Conservation (phyloP, 2,888 invertebrate species). For the Rhamnusium bicolor region DNA sequence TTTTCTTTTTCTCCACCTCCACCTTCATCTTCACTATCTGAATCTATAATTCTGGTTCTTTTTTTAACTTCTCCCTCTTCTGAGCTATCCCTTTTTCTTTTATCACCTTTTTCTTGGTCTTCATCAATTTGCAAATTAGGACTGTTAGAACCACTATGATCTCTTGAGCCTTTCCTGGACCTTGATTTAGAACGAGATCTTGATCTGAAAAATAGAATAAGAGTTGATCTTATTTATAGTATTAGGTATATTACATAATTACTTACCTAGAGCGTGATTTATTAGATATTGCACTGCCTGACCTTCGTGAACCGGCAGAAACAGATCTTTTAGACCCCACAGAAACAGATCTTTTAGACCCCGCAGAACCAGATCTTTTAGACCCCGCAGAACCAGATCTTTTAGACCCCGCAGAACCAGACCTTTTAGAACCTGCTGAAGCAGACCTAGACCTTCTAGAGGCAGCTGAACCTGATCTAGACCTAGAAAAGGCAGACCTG, state of each 20-base stretch:
- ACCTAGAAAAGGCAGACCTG: conserved; percentile 50
- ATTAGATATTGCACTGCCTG: conserved; percentile 45
- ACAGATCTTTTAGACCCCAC: conserved; percentile 45
- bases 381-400: conserved; percentile 48
- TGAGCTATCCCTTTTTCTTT: conserved; percentile 66
- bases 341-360: conserved; percentile 51
- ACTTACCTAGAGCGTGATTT: conserved; percentile 53
- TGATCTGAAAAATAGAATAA: conserved; percentile 58
- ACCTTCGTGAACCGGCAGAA: conserved; percentile 46
- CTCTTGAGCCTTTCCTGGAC: conserved; percentile 42
- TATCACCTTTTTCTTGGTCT: conserved; percentile 64
- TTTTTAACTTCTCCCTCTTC: conserved; percentile 65
- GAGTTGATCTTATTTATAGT: not conserved
- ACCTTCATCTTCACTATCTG: conserved; percentile 79
- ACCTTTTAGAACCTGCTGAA: too few relatives aligned
- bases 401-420: conserved; percentile 44
- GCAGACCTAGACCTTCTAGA: conserved; percentile 52
- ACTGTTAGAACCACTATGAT: conserved; percentile 66
- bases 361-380: conserved; percentile 52
- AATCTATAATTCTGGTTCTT: conserved; percentile 75
- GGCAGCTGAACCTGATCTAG: conserved; percentile 50
- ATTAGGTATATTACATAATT: not conserved
- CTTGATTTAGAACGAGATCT: conserved; percentile 58
- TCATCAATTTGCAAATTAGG: conserved; percentile 73
- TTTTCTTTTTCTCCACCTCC: conserved; percentile 53